Evolutionary conservation across 2,113 vertebrate species (phyloP).

Genomic region (Lipophrys pholis): DNA sequence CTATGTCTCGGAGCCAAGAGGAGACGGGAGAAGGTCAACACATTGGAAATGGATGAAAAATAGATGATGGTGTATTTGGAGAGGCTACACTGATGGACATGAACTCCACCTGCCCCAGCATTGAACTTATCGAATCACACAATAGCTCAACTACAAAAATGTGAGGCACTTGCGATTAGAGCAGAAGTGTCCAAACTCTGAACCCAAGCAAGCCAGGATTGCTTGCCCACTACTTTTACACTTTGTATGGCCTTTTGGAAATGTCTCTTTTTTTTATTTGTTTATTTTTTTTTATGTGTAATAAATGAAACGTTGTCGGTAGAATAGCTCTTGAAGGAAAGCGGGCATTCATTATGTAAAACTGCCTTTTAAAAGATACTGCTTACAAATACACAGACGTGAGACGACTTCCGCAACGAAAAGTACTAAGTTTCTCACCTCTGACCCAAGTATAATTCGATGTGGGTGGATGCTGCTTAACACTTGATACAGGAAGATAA

Average conservation of each 20-base stretch:
- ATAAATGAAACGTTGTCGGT: neutral
- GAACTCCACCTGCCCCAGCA: constrained; percentile 20
- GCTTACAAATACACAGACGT: neutral
- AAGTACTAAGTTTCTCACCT: neutral
- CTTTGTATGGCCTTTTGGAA: constrained; percentile 13
- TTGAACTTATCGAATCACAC: neutral
- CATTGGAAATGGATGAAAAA: neutral
- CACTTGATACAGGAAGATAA: neutral
- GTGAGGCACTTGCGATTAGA: neutral
- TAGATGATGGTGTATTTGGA: neutral
- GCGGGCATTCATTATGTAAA: neutral
- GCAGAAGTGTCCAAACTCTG: neutral
- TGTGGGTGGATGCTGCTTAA: neutral
- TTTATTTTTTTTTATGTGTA: neutral
- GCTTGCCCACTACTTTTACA: constrained; percentile 10
- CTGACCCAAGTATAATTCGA: neutral
- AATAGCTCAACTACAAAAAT: neutral
- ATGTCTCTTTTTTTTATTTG: neutral
- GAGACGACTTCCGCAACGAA: neutral
- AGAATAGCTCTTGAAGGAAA: neutral
- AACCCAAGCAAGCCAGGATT: neutral
- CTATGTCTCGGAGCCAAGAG: constrained; percentile 12
- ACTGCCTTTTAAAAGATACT: neutral
- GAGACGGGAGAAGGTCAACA: constrained; percentile 6
- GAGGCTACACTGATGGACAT: neutral